These are phyloP conservation scores for Triplophysa yarkandensis DNA, from an alignment of 2,797 vertebrate genomes.

Conservation along the genomic window DNA sequence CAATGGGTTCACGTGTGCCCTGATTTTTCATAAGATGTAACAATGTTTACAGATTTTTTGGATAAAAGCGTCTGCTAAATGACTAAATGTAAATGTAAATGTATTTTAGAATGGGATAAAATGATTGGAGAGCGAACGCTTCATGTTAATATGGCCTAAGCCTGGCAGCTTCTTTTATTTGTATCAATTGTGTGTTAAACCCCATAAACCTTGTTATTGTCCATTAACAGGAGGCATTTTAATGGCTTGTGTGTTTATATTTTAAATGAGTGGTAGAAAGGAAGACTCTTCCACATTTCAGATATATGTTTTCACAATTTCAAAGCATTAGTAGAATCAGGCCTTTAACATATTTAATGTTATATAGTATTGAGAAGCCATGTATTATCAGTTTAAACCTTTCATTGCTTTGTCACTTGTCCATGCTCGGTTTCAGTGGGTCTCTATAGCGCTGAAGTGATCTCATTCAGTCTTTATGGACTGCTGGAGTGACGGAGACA, in stretches of 20 bases:
- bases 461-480: constrained; percentile 49
- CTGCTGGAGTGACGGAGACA: constrained; percentile 44
- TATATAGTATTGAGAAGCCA: background rate
- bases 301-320: background rate
- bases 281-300: background rate
- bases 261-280: background rate
- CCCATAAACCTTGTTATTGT: background rate
- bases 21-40: too few relatives aligned
- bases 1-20: too few relatives aligned
- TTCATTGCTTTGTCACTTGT: background rate
- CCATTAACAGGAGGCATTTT: background rate
- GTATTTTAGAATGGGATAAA: too few relatives aligned
- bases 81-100: too few relatives aligned
- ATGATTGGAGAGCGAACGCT: too few relatives aligned
- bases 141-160: too few relatives aligned
- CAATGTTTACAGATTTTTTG: too few relatives aligned
- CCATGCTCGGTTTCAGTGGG: background rate
- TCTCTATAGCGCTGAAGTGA: constrained; percentile 22
- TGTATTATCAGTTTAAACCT: background rate
- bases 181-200: background rate
- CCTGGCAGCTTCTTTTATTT: background rate
- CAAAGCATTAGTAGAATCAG: background rate
- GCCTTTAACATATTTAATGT: too few relatives aligned
- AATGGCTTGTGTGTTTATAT: background rate
- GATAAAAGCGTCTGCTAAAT: too few relatives aligned